Conservation (phyloP, 2,113 vertebrate genomes). For the Montifringilla adamsi region DNA sequence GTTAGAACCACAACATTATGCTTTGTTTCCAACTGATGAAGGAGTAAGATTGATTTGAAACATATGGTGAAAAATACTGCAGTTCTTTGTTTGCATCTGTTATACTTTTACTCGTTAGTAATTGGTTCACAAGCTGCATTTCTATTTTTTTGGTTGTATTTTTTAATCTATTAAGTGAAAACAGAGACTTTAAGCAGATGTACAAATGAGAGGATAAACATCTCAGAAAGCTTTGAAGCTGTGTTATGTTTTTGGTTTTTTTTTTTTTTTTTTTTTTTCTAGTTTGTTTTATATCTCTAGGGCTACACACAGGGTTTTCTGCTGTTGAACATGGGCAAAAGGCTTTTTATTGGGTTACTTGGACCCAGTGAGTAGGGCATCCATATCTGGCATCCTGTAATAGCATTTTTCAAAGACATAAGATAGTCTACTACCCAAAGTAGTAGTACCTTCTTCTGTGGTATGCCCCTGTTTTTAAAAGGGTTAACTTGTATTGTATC, state of each 20-base stretch:
- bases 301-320: conserved; percentile 40
- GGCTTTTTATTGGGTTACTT: background rate
- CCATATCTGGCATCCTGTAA: background rate
- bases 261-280: conserved; percentile 8
- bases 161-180: conserved; percentile 69
- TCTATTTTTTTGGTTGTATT: background rate
- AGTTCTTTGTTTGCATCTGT: conserved; percentile 63
- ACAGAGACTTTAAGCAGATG: conserved; percentile 57
- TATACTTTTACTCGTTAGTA: conserved; percentile 61
- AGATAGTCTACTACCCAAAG: background rate
- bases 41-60: conserved; percentile 71
- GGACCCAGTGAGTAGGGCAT: background rate
- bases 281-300: conserved; percentile 55
- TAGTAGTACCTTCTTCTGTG: background rate
- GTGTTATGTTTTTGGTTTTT: background rate
- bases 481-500: background rate
- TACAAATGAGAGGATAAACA: conserved; percentile 68
- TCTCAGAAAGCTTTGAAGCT: conserved; percentile 47
- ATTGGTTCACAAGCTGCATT: conserved; percentile 67
- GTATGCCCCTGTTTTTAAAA: background rate
- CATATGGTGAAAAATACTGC: conserved; percentile 63
- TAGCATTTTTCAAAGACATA: background rate
- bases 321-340: background rate
- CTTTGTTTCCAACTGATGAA: conserved; percentile 70
- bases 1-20: conserved; percentile 41